Evolutionary conservation across 2,113 vertebrate species (phyloP), one percentile per base, ranked within the genome.

Genomic region (Mirounga angustirostris): DNA sequence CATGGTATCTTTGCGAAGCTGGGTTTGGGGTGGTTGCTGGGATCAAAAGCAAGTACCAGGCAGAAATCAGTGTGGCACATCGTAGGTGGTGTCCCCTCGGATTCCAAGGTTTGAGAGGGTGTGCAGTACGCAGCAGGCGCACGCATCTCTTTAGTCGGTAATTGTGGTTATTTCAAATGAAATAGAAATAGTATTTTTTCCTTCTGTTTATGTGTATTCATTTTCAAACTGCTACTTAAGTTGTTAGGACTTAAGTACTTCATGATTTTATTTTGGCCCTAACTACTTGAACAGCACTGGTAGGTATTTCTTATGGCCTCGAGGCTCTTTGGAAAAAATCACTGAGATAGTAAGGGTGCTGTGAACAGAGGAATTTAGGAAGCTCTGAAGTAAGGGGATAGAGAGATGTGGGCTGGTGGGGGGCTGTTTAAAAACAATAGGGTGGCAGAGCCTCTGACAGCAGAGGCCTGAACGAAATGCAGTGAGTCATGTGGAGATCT

Each of bases 221-320:
- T 92, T 92, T 93, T 90, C 9, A 95, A 54, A 95, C 2, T 90
- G 58, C 65, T 92, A 73, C 56, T 83, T 83, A 54, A 85, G 19
- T 78, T 87, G 26, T 22, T 91, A 63, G 65, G 52, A 40, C 43
- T 71, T 90, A 50, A 76, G 33, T 74, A 67, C 14, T 40, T 67
- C 61, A n/a, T 78, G 9, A 46, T 71, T 63, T 90, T 86, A 76
- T 69, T 82, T 95, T 95, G 89, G 69, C 24, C 46, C 22, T 93
- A 43, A 54, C 71, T 74, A 67, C 28, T 80, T 85, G 26, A 50
- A 52, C 16, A 65, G 56, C 71, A 50, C 59, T 63, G 15, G 81
- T 91, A 61, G 15, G 6, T 83, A 59, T 30, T 87, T 61, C 59
- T 78, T 78, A 61, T 83, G 59, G 33, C 28, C 12, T 61, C 22